A percentile compares a stretch with the other conserved stretches of the same genome.
Conservation (phyloP, 1,140 invertebrate genomes). For the Saccostrea glomerata region DNA sequence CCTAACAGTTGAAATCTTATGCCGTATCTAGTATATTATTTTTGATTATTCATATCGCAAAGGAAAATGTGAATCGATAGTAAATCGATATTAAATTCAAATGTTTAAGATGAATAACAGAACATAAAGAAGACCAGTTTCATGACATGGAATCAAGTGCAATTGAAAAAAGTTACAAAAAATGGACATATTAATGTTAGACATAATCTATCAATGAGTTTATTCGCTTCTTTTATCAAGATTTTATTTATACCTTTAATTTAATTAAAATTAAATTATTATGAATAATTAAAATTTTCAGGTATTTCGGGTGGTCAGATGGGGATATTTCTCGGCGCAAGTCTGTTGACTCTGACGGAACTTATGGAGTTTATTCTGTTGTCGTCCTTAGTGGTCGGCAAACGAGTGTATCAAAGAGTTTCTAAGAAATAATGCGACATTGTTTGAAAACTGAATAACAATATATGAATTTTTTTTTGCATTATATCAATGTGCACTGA, state of each 20-base stretch:
- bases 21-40: background rate
- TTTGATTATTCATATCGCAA: background rate
- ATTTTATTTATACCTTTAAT: too few species aligned
- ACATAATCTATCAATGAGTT: too few species aligned
- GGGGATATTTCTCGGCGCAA: constrained; percentile 74
- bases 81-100: too few species aligned
- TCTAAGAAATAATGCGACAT: background rate
- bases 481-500: too few species aligned
- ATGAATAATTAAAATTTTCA: background rate
- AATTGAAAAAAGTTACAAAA: too few species aligned
- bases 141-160: background rate
- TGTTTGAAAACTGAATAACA: too few species aligned
- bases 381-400: background rate
- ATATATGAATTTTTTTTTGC: too few species aligned
- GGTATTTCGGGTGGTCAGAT: constrained; percentile 74
- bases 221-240: background rate
- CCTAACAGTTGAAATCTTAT: too few species aligned
- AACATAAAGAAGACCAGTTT: background rate
- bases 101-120: background rate
- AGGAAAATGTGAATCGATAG: background rate
- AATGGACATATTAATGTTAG: too few species aligned
- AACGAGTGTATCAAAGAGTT: background rate
- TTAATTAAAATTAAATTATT: too few species aligned
- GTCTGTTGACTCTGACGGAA: constrained; percentile 72
- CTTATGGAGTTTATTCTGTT: constrained; percentile 62